Percentiles rank a stretch among this genome's conserved stretches.
phyloP scores from a whole-genome alignment of 2,888 invertebrate genomes.

The Camponotus fellah region DNA sequence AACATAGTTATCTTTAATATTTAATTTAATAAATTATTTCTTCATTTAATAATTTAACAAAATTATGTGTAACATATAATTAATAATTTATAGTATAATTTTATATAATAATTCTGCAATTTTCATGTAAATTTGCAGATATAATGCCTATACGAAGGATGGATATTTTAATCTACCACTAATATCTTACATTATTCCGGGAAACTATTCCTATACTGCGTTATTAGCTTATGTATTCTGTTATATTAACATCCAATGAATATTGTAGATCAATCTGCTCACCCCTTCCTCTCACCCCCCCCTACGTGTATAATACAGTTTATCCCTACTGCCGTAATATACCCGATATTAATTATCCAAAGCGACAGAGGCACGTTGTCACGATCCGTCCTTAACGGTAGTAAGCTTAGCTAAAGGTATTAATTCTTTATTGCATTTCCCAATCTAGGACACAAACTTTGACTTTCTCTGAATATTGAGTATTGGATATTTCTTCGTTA shows the following conservation, averaged over 20 bases:
- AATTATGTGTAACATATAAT: neutral
- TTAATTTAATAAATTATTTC: neutral
- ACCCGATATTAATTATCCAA: conserved; percentile 44
- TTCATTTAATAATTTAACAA: neutral
- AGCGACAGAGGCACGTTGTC: conserved; percentile 17
- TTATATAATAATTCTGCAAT: neutral
- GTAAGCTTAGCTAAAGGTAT: conserved; percentile 16
- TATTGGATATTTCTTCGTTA: neutral
- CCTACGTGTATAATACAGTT: conserved; percentile 22
- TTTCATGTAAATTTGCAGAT: conserved; percentile 5
- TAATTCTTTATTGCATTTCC: conserved; percentile 25
- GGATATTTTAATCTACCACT: conserved; percentile 15
- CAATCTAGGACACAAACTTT: neutral
- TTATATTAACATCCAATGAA: conserved; percentile 49
- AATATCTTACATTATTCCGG: conserved; percentile 29
- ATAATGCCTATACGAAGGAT: neutral
- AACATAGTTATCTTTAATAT: neutral
- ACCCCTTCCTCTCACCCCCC: neutral
- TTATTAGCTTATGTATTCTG: conserved; percentile 43
- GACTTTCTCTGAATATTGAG: neutral
- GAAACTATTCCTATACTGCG: neutral
- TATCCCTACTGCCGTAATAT: conserved; percentile 35
- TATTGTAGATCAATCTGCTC: conserved; percentile 43
- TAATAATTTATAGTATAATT: neutral
- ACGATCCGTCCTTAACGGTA: conserved; percentile 12